Conservation (phyloP, 2,113 vertebrate genomes). For the Cyprinodon brontotheroides region DNA sequence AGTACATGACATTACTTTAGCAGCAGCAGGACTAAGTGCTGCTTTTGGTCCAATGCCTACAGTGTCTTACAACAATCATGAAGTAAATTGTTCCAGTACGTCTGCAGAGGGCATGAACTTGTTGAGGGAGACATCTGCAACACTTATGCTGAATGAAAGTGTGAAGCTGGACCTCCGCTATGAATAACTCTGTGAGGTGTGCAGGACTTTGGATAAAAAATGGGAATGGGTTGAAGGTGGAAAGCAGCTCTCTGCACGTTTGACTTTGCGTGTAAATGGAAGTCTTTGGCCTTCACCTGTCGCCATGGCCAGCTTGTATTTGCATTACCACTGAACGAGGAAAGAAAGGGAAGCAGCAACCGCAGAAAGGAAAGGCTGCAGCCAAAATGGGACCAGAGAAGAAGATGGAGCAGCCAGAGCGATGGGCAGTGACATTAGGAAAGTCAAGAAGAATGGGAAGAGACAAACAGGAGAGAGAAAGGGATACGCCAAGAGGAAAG, state of each 20-base stretch:
- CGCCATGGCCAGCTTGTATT: conserved; percentile 24
- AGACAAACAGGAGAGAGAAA: neutral
- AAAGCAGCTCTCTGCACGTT: conserved; percentile 11
- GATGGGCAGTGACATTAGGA: conserved; percentile 7
- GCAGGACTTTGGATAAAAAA: conserved; percentile 13
- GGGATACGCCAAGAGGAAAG: conserved; percentile 34
- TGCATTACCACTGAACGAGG: conserved; percentile 17
- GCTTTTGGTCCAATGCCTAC: neutral
- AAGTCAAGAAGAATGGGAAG: neutral
- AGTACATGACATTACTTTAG: no score
- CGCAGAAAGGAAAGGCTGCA: conserved; percentile 9
- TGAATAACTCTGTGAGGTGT: conserved; percentile 6
- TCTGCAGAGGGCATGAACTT: conserved; percentile 14
- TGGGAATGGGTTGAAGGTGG: conserved; percentile 3
- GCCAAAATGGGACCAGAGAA: neutral
- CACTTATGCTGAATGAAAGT: conserved; percentile 13
- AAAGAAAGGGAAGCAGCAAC: conserved; percentile 11
- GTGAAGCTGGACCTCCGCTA: conserved; percentile 18
- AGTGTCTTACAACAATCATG: conserved; percentile 15
- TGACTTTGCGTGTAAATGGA: conserved; percentile 9
- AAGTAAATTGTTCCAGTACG: conserved; percentile 30
- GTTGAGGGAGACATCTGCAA: conserved; percentile 25
- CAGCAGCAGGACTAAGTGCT: neutral
- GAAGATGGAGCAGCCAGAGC: conserved; percentile 1
- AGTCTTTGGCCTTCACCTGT: conserved; percentile 42